Conservation (phyloP, 1,140 invertebrate genomes). For the Zaprionus lachaisei region DNA sequence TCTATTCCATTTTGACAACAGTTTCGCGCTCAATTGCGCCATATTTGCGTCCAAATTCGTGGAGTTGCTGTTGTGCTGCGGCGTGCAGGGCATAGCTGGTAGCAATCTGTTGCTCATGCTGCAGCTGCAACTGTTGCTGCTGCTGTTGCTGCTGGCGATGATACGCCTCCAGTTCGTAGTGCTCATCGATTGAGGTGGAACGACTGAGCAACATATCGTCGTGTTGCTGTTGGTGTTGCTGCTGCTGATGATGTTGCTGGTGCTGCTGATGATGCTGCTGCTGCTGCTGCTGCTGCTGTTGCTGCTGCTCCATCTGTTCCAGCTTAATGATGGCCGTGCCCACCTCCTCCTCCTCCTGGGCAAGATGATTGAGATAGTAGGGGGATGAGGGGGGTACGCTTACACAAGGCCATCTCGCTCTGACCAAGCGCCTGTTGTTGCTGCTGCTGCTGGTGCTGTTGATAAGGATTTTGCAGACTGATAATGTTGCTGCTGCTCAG, state of each 20-base stretch:
- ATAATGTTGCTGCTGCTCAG: slow-evolving; percentile 70
- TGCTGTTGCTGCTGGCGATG: slow-evolving; percentile 65
- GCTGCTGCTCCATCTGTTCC: slow-evolving; percentile 62
- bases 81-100: slow-evolving; percentile 65
- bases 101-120: slow-evolving; percentile 69
- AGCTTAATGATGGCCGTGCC: slow-evolving; percentile 56
- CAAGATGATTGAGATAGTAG: slow-evolving; percentile 53
- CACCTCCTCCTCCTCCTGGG: slow-evolving; percentile 43
- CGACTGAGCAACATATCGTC: slow-evolving; percentile 65
- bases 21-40: slow-evolving; percentile 67
- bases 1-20: slow-evolving; percentile 80
- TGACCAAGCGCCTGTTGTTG: slow-evolving; percentile 58
- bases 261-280: slow-evolving; percentile 43
- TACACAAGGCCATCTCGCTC: slow-evolving; percentile 61
- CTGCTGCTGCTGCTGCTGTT: slow-evolving; percentile 34
- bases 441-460: slow-evolving; percentile 47
- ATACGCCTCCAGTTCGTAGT: slow-evolving; percentile 67
- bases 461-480: slow-evolving; percentile 69
- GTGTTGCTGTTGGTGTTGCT: slow-evolving; percentile 61
- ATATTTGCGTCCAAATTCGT: slow-evolving; percentile 72
- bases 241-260: slow-evolving; percentile 50
- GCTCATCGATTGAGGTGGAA: slow-evolving; percentile 65
- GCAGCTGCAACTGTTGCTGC: slow-evolving; percentile 53
- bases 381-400: slow-evolving; percentile 46
- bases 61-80: slow-evolving; percentile 63